Evolutionary conservation across 2,113 vertebrate genomes (phyloP).

Genomic region (Pteropus alecto): DNA sequence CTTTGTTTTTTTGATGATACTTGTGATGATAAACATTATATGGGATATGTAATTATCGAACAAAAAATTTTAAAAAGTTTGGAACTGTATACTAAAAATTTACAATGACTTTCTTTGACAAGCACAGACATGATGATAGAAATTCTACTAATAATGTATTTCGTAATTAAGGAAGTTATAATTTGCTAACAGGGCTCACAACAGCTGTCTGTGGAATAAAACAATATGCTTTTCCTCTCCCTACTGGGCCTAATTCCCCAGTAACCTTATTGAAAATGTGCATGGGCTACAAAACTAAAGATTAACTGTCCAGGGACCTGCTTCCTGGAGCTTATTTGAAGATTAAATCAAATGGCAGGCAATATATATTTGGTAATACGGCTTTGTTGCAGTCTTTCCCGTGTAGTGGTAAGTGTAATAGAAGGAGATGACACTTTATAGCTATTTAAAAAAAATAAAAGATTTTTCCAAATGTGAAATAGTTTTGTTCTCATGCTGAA

Average conservation of each 20-base stretch:
- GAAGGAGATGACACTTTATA: conserved; percentile 75
- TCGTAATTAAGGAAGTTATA: conserved; percentile 74
- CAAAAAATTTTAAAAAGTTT: not conserved
- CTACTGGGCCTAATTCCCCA: conserved; percentile 81
- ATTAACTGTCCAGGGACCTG: conserved; percentile 86
- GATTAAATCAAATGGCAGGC: conserved; percentile 88
- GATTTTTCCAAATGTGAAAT: conserved; percentile 67
- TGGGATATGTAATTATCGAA: not conserved
- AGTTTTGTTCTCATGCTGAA: conserved; percentile 72
- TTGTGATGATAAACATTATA: not conserved
- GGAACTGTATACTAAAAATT: not conserved
- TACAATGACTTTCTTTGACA: not conserved
- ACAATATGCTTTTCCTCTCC: conserved; percentile 78
- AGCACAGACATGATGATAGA: not conserved
- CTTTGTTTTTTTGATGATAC: not conserved
- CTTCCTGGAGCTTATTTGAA: conserved; percentile 86
- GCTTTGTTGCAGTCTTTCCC: conserved; percentile 80
- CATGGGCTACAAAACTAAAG: conserved; percentile 86
- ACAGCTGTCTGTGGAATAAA: conserved; percentile 79
- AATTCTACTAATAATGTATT: conserved; percentile 73
- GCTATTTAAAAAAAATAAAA: conserved; percentile 57
- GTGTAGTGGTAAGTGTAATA: conserved; percentile 71
- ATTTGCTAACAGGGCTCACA: conserved; percentile 74
- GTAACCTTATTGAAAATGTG: conserved; percentile 87
- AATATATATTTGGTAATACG: conserved; percentile 84